Evolutionary conservation across 2,797 vertebrate species (phyloP).

Genomic region (Apogon talboti): DNA sequence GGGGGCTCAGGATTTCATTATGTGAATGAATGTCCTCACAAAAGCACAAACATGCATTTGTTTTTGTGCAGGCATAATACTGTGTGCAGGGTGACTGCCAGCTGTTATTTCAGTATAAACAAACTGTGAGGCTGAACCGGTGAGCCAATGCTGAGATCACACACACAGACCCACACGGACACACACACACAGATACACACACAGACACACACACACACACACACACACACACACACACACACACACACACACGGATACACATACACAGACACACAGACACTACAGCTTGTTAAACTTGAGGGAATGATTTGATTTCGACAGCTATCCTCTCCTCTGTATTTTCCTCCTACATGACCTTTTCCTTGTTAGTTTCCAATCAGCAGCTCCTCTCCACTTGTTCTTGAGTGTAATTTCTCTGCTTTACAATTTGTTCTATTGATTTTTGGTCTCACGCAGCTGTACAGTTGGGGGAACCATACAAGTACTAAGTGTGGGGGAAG

Average conservation of each 20-base stretch:
- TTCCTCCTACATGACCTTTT: conserved; percentile 54
- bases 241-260: no score
- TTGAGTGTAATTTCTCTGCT: conserved; percentile 24
- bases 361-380: conserved; percentile 49
- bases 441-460: not conserved
- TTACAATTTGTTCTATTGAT: conserved; percentile 56
- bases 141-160: conserved; percentile 11
- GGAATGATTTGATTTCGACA: conserved; percentile 47
- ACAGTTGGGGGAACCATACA: conserved; percentile 4
- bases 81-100: conserved; percentile 12
- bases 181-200: no score
- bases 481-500: conserved; percentile 1
- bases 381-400: conserved; percentile 26
- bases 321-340: conserved; percentile 26
- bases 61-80: not conserved
- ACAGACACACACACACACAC: conserved; percentile 17
- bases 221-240: not conserved
- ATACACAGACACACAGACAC: conserved; percentile 2
- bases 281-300: conserved; percentile 49
- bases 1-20: not conserved
- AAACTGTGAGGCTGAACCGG: conserved; percentile 31
- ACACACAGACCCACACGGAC: conserved; percentile 1
- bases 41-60: not conserved
- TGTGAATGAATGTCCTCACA: not conserved
- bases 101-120: conserved; percentile 50